A percentile compares a stretch with the other conserved stretches of the same genome.
These are phyloP conservation scores for Drosophila kohkoa DNA, from an alignment of 1,140 invertebrate genomes.

Conservation along the genomic window DNA sequence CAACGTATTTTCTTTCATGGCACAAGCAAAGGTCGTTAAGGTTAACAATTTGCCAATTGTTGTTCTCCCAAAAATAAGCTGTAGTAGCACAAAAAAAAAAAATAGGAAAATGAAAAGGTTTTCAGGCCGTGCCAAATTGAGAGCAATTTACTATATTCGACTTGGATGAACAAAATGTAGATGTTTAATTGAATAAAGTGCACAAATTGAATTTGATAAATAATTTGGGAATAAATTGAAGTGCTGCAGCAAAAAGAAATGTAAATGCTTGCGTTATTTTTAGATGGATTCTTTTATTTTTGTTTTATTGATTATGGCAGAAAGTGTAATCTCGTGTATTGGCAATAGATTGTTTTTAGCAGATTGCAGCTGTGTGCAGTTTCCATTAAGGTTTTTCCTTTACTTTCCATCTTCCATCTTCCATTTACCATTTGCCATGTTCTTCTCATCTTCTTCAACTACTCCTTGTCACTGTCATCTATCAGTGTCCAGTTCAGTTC, in stretches of 20 bases:
- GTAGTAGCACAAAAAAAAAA: background rate
- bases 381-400: slow-evolving; percentile 1
- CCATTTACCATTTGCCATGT: slow-evolving; percentile 2
- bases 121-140: too few relatives aligned
- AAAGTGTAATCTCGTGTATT: slow-evolving; percentile 22
- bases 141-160: too few relatives aligned
- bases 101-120: too few relatives aligned
- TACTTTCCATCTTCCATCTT: slow-evolving; percentile 1
- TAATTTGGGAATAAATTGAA: background rate
- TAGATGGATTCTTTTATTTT: slow-evolving; percentile 8
- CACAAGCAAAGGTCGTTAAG: background rate
- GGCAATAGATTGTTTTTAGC: slow-evolving; percentile 35
- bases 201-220: background rate
- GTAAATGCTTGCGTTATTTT: background rate
- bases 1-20: background rate
- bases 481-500: slow-evolving; percentile 53
- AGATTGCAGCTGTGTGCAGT: slow-evolving; percentile 44
- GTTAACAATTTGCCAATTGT: background rate
- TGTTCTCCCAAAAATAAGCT: background rate
- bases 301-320: slow-evolving; percentile 26
- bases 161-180: too few relatives aligned
- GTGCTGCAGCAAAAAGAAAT: background rate
- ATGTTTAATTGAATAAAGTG: background rate
- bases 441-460: slow-evolving; percentile 22
- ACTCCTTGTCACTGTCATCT: slow-evolving; percentile 50